Base-by-base conservation (phyloP, 2,888 invertebrate genomes). In the Erpobdella octoculata region DNA sequence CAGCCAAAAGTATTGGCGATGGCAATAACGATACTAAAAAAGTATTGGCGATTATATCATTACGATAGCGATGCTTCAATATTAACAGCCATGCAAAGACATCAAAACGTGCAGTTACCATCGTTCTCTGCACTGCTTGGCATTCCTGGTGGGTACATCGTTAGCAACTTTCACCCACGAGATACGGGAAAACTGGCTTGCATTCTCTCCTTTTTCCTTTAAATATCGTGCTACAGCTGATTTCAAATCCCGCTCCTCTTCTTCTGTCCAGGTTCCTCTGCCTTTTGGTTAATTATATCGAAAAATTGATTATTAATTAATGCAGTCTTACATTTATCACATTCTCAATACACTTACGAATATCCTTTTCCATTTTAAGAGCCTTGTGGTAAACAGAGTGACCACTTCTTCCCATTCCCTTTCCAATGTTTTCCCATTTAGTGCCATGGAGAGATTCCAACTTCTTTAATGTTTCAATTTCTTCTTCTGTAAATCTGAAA, bases 351-450 rank as follows among this genome's bases (percentile, higher is more conserved):
- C n/a, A 68, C 68, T 53, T 18, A 68, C 68, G 48, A 33, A 31
- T 2, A 5, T 31, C 36, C 21, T 46, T 68, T 36, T 33, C 53
- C 15, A 68, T 31, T n/a, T 9, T 31, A n/a, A 31, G n/a, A 25
- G 35, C 35, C 53, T 53, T 68, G 31, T 48, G 33, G 36, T 35
- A 35, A 9, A 46, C 31, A 0, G 68, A 25, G 31, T 53, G 46
- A n/a, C 68, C 68, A 28, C 48, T 68, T 46, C 68, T 36, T 18
- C 53, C 68, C 68, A 68, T 48, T 4, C 15, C 21, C 25, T 46
- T 31, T 33, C 68, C 68, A n/a, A 68, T 68, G n/a, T 68, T 31
- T 33, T 68, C 48, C 68, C 68, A 68, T 41, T 68, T 31, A 8
- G n/a, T 68, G 46, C 68, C 68, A 33, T 46, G 21, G n/a, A 33